phyloP scores from a whole-genome alignment of 2,113 vertebrate species.

The Tetrao urogallus region DNA sequence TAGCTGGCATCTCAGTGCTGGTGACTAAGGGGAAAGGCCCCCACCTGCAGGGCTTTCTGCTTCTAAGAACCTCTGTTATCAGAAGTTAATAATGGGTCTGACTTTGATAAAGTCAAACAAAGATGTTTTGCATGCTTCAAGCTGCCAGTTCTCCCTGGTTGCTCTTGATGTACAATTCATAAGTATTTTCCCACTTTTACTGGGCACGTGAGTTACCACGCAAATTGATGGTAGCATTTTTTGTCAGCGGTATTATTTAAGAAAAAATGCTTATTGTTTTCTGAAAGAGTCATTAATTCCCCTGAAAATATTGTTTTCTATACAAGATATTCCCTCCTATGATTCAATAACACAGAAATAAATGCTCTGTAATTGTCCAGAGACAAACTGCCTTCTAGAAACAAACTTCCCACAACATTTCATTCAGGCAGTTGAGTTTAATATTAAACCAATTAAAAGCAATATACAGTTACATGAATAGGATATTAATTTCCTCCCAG shows the following conservation, averaged over 20 bases:
- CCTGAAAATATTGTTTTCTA: slow-evolving; percentile 6
- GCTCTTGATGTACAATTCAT: not conserved
- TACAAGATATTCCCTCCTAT: slow-evolving; percentile 14
- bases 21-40: not conserved
- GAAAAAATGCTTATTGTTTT: not conserved
- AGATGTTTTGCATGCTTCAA: not conserved
- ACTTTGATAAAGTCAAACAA: not conserved
- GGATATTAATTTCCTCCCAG: slow-evolving; percentile 44
- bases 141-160: not conserved
- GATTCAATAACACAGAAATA: slow-evolving; percentile 25
- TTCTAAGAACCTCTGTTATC: not conserved
- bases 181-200: not conserved
- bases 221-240: not conserved
- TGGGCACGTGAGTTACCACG: not conserved
- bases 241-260: not conserved
- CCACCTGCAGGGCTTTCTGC: not conserved
- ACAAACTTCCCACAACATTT: slow-evolving; percentile 3
- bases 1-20: not conserved
- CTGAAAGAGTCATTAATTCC: slow-evolving; percentile 5
- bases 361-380: slow-evolving; percentile 28
- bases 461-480: slow-evolving; percentile 30
- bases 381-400: slow-evolving; percentile 34
- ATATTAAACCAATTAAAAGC: slow-evolving; percentile 56
- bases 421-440: slow-evolving; percentile 20
- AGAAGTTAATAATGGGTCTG: not conserved